phyloP scores from a whole-genome alignment of 2,888 invertebrate species.

The Athalia rosae region DNA sequence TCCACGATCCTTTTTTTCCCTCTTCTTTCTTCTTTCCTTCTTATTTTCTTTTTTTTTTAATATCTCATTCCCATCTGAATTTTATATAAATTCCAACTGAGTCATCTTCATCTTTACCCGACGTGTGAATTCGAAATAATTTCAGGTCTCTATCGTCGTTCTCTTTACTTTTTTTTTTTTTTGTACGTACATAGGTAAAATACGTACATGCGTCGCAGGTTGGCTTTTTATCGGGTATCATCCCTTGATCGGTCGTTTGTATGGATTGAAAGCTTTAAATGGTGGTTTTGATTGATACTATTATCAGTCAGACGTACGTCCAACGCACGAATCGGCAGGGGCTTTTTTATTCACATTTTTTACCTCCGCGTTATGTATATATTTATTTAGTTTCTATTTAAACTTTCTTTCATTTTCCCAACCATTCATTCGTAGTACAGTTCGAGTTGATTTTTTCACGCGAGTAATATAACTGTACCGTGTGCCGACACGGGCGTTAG shows the following conservation, averaged over 20 bases:
- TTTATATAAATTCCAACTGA: too few relatives aligned
- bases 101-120: too few relatives aligned
- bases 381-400: neutral
- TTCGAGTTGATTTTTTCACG: neutral
- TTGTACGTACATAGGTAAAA: too few relatives aligned
- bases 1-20: neutral
- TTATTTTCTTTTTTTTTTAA: neutral
- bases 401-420: neutral
- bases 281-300: slow-evolving; percentile 42
- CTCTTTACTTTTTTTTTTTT: too few relatives aligned
- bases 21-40: neutral
- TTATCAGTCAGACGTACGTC: slow-evolving; percentile 36
- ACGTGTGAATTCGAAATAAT: too few relatives aligned
- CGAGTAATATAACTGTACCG: neutral
- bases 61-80: too few relatives aligned
- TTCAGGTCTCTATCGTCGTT: too few relatives aligned
- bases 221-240: slow-evolving; percentile 10
- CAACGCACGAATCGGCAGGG: neutral
- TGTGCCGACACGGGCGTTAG: neutral
- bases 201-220: neutral
- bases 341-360: neutral
- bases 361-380: neutral
- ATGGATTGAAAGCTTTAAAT: slow-evolving; percentile 31
- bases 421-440: slow-evolving; percentile 4
- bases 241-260: slow-evolving; percentile 17